These are phyloP conservation scores for Podabrus alpinus DNA, from an alignment of 2,888 invertebrate genomes.

Conservation along the genomic window DNA sequence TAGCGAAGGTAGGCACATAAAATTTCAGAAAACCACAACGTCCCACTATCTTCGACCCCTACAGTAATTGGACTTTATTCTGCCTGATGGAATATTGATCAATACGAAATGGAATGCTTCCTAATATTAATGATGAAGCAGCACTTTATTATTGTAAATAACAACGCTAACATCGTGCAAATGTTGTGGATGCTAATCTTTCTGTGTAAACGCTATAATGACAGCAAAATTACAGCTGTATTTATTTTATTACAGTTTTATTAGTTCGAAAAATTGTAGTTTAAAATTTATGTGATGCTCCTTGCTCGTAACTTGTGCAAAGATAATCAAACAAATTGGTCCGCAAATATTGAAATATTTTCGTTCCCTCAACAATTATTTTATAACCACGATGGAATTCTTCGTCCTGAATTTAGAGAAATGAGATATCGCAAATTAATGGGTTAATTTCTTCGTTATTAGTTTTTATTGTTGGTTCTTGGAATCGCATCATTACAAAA, in stretches of 20 bases:
- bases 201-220: not conserved
- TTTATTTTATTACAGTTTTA: not conserved
- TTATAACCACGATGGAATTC: too few relatives aligned
- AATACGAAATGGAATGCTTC: slow-evolving; percentile 21
- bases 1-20: not conserved
- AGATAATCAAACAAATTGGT: not conserved
- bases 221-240: not conserved
- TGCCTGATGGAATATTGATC: slow-evolving; percentile 25
- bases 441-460: not conserved
- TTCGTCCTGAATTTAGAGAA: not conserved
- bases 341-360: not conserved
- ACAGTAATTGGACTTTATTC: slow-evolving; percentile 25
- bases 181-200: not conserved
- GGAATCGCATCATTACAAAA: not conserved
- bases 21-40: slow-evolving; percentile 12
- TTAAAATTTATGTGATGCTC: not conserved
- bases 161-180: not conserved
- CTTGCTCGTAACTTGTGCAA: not conserved
- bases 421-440: not conserved
- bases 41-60: slow-evolving; percentile 13
- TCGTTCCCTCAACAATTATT: not conserved
- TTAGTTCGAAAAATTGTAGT: not conserved
- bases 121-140: slow-evolving; percentile 19
- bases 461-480: not conserved
- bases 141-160: slow-evolving; percentile 19